phyloP scores from a whole-genome alignment of 2,797 vertebrate genomes.

The Synaphobranchus kaupii region DNA sequence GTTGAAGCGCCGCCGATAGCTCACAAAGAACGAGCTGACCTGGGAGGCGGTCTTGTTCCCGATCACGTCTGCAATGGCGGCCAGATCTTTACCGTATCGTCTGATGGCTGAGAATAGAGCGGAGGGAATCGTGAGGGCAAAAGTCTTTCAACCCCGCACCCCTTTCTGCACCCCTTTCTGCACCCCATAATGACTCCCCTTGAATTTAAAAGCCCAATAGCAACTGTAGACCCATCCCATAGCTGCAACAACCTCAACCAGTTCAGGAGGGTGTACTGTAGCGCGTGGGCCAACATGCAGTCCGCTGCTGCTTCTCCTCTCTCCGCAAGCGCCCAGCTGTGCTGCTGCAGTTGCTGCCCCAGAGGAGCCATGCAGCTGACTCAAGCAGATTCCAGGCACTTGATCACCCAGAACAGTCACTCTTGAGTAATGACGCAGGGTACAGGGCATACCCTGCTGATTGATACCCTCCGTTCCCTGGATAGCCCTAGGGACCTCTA shows the following conservation, averaged over 20 bases:
- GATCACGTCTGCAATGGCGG: constrained; percentile 86
- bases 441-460: not conserved
- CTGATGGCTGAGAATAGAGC: constrained; percentile 75
- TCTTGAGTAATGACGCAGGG: not conserved
- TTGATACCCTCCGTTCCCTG: not conserved
- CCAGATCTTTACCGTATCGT: constrained; percentile 87
- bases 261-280: not conserved
- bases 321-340: not conserved
- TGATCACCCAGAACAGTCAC: not conserved
- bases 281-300: not conserved
- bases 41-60: constrained; percentile 87
- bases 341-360: not conserved
- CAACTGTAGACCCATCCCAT: not conserved
- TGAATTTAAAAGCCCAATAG: not conserved
- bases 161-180: not conserved
- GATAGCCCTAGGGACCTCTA: not conserved
- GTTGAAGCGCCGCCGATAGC: constrained; percentile 88
- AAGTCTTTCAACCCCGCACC: not conserved
- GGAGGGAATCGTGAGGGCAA: not conserved
- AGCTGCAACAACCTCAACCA: not conserved
- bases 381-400: not conserved
- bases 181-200: too few relatives aligned
- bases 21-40: constrained; percentile 89
- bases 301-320: not conserved
- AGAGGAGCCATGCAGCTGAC: not conserved